Evolutionary conservation across 1,140 invertebrate species (phyloP), one percentile per base, ranked within the genome.

Genomic region (Drosophila nikananu): DNA sequence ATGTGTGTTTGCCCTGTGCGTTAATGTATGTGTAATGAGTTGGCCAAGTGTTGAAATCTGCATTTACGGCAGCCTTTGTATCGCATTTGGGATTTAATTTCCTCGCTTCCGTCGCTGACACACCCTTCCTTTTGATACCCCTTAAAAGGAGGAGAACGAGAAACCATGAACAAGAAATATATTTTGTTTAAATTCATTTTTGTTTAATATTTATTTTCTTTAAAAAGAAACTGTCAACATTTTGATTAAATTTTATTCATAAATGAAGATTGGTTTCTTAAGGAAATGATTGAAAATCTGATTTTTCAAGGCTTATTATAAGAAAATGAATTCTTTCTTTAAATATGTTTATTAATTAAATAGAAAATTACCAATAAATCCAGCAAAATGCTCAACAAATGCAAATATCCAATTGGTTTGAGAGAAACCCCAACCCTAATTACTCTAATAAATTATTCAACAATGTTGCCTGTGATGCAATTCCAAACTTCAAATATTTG

Each of bases 1-100:
- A 41, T 71, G 57, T 71, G 57, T 73, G 66, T 64, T 79, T 57
- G 54, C 21, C 35, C 19, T 55, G 49, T 61, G 39, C 48, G 48
- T 74, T 73, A 73, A 60, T 80, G 61, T 80, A 44, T 67, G 61
- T 70, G 65, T 86, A 87, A 86, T 87, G 83, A 87, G 72, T 80
- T 49, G 74, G 80, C 64, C 63, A 72, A 77, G 83, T 80, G 76
- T 82, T 61, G 59, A 87, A 86, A 86, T 87, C 80, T 83, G 72
- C 83, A 86, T 87, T 87, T 87, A 77, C 72, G 77, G 49, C 80
- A 49, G 67, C 80, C 82, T 77, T 73, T 73, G 55, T 51, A 39
- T 63, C 37, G 68, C 58, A 63, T 64, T 63, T 74, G 41, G 30
- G 41, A 63, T 62, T 62, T 48, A 13, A 75, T 54, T 48, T 55